These are phyloP conservation scores for Chrosomus eos DNA, from an alignment of 2,797 vertebrate species.

Conservation along the genomic window DNA sequence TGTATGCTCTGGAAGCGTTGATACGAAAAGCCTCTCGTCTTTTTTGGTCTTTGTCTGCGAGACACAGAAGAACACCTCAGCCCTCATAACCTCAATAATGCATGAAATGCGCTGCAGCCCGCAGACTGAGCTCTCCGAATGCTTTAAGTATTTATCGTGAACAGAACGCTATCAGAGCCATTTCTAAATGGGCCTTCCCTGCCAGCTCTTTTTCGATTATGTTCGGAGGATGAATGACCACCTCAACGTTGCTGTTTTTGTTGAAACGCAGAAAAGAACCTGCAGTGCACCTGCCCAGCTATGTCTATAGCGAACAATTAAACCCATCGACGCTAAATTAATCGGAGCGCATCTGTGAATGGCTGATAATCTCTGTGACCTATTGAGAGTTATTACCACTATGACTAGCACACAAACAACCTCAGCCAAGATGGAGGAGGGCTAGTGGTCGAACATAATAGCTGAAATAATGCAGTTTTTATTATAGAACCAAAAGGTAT, in stretches of 20 bases:
- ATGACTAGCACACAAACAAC: slow-evolving; percentile 24
- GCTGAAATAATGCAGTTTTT: not conserved
- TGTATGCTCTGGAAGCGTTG: not conserved
- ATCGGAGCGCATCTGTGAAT: slow-evolving; percentile 22
- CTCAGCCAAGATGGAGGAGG: not conserved
- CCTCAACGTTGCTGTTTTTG: slow-evolving; percentile 4
- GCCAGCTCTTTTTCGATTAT: slow-evolving; percentile 53
- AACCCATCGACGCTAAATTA: slow-evolving; percentile 30
- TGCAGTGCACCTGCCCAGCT: slow-evolving; percentile 16
- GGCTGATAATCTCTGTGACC: slow-evolving; percentile 42
- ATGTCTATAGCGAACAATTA: slow-evolving; percentile 34
- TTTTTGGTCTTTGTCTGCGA: slow-evolving; percentile 56
- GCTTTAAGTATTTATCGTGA: slow-evolving; percentile 64
- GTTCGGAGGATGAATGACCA: slow-evolving; percentile 37
- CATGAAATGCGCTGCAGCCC: slow-evolving; percentile 63
- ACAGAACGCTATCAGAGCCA: slow-evolving; percentile 57
- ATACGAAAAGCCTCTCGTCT: slow-evolving; percentile 24
- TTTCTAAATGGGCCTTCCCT: slow-evolving; percentile 52
- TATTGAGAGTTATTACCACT: slow-evolving; percentile 34
- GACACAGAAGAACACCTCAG: slow-evolving; percentile 59
- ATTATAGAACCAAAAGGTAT: not conserved
- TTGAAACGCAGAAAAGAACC: not conserved
- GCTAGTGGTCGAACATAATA: not conserved
- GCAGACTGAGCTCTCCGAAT: slow-evolving; percentile 46
- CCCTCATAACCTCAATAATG: slow-evolving; percentile 69